Conservation (phyloP, 2,888 invertebrate genomes). For the Blera fallax region DNA sequence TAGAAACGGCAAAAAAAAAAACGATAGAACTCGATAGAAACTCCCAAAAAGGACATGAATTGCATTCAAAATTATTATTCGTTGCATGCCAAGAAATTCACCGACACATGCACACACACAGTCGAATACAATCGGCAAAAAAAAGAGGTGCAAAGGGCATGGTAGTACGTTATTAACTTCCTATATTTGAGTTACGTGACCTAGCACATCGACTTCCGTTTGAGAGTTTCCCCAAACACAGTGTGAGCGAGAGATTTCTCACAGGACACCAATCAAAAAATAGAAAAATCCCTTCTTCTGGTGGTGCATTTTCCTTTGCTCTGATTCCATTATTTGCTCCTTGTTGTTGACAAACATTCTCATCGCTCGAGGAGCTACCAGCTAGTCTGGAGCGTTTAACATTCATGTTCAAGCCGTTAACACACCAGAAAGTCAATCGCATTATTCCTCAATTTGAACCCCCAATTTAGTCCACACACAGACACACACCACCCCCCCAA, state of each 20-base stretch:
- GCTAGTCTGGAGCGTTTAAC: conserved; percentile 35
- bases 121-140: not conserved
- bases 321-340: conserved; percentile 55
- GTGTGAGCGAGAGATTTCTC: not conserved
- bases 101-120: conserved; percentile 14
- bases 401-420: conserved; percentile 61
- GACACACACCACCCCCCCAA: not conserved
- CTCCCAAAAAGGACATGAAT: conserved; percentile 64
- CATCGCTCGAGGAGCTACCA: conserved; percentile 32
- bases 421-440: conserved; percentile 66
- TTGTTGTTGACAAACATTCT: conserved; percentile 66
- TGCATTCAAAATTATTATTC: conserved; percentile 70
- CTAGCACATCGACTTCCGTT: conserved; percentile 69
- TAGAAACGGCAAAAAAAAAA: not conserved
- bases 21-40: conserved; percentile 3
- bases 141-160: conserved; percentile 34
- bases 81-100: conserved; percentile 63
- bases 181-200: conserved; percentile 72
- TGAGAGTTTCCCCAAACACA: conserved; percentile 38
- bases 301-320: conserved; percentile 17
- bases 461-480: conserved; percentile 43
- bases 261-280: conserved; percentile 45
- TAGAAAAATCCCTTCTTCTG: conserved; percentile 6
- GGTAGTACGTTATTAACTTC: conserved; percentile 70
- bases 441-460: conserved; percentile 69